These are phyloP conservation scores for Sclerodermus sp. DNA, from an alignment of 2,888 invertebrate species.

Conservation along the genomic window DNA sequence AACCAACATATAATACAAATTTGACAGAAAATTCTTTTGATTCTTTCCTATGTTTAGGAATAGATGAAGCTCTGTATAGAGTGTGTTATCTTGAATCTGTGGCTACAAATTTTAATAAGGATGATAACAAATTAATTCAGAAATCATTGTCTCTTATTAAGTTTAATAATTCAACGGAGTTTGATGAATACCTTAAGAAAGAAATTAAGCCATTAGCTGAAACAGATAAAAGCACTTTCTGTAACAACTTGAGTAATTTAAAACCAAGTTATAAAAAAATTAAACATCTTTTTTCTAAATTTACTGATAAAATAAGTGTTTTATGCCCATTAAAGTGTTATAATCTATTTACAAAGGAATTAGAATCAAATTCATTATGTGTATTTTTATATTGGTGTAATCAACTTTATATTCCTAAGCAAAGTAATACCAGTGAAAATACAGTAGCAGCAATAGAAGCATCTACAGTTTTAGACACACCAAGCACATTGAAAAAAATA, in stretches of 20 bases:
- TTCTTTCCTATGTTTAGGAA: slow-evolving; percentile 29
- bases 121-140: background rate
- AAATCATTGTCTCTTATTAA: background rate
- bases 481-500: background rate
- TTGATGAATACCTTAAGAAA: slow-evolving; percentile 16
- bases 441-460: background rate
- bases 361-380: slow-evolving; percentile 24
- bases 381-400: slow-evolving; percentile 25
- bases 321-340: slow-evolving; percentile 23
- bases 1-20: no score
- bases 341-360: rapidly evolving
- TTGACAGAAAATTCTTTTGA: background rate
- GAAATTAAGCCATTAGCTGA: background rate
- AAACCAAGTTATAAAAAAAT: slow-evolving; percentile 12
- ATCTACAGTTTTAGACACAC: background rate
- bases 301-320: slow-evolving; percentile 9
- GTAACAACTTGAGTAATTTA: slow-evolving; percentile 13
- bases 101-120: background rate
- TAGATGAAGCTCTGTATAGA: slow-evolving; percentile 26
- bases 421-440: background rate
- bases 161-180: background rate
- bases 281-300: background rate
- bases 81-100: slow-evolving; percentile 18
- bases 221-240: slow-evolving; percentile 2
- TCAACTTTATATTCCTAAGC: slow-evolving; percentile 2